phyloP scores from a whole-genome alignment of 2,113 vertebrate species.

The Thalassoma bifasciatum region DNA sequence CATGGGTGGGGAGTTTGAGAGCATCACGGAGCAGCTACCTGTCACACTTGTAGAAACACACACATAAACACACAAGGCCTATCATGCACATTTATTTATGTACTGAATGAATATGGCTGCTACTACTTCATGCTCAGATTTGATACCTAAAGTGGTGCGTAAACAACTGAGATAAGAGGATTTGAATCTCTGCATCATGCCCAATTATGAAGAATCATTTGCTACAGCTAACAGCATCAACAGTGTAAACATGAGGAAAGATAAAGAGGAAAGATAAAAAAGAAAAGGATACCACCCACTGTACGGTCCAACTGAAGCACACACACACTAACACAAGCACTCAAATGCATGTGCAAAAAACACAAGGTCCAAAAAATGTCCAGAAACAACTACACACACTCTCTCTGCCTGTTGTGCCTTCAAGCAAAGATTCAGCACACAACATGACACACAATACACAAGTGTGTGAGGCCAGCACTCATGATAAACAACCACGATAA shows the following conservation, averaged over 20 bases:
- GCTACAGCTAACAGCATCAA: conserved; percentile 59
- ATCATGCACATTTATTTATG: not conserved
- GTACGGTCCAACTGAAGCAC: conserved; percentile 18
- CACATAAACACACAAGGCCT: conserved; percentile 4
- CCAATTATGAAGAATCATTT: conserved; percentile 48
- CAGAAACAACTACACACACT: conserved; percentile 22
- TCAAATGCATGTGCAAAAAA: conserved; percentile 17
- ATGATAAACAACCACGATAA: conserved; percentile 65
- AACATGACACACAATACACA: conserved; percentile 16
- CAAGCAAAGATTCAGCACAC: conserved; percentile 15
- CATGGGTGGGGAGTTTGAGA: conserved; percentile 46
- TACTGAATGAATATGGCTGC: not conserved
- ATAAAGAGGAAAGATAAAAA: conserved; percentile 26
- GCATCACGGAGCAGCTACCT: conserved; percentile 46
- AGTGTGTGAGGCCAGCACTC: conserved; percentile 25
- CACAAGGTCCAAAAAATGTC: conserved; percentile 35
- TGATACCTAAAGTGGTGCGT: conserved; percentile 21
- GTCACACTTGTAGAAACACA: conserved; percentile 36
- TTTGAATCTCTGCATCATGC: conserved; percentile 39
- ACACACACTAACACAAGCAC: conserved; percentile 1
- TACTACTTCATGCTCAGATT: not conserved
- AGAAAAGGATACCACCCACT: conserved; percentile 30
- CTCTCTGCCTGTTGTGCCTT: conserved; percentile 30
- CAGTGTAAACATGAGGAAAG: conserved; percentile 50
- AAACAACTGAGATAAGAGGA: conserved; percentile 57